These are phyloP conservation scores for Anolis sagrei DNA, from an alignment of 2,113 vertebrate species.

Conservation along the genomic window DNA sequence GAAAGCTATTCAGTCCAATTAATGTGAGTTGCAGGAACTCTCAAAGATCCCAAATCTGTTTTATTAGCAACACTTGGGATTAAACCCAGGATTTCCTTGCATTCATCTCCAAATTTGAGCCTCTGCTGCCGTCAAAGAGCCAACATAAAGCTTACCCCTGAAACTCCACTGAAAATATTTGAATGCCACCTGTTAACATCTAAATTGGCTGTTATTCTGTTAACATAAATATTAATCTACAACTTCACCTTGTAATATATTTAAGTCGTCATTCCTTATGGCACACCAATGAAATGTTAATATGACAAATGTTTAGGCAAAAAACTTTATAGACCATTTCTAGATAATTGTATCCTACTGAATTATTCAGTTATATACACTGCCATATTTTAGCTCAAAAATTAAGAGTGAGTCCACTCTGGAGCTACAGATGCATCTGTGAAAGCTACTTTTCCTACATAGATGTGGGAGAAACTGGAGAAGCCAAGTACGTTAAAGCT, in stretches of 20 bases:
- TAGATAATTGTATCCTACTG: not conserved
- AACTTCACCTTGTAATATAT: not conserved
- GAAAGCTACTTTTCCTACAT: not conserved
- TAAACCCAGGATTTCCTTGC: not conserved
- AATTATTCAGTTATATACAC: not conserved
- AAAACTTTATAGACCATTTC: not conserved
- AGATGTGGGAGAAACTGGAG: constrained; percentile 29
- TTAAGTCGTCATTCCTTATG: not conserved
- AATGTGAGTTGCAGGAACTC: not conserved
- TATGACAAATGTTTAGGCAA: not conserved
- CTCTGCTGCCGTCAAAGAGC: not conserved
- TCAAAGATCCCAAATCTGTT: not conserved
- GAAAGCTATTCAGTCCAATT: not conserved
- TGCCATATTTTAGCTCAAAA: not conserved
- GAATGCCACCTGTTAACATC: not conserved
- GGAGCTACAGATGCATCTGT: not conserved
- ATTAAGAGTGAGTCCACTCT: not conserved
- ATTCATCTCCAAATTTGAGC: not conserved
- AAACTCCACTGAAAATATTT: not conserved
- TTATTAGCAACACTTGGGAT: not conserved
- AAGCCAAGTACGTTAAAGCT: constrained; percentile 36
- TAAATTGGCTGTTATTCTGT: not conserved
- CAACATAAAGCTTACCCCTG: not conserved
- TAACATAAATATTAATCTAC: not conserved
- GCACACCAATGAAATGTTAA: not conserved